Percentiles rank a stretch among this genome's conserved stretches.
These are phyloP conservation scores for Simalia tracyae DNA, from an alignment of 2,797 vertebrate species.

Conservation along the genomic window DNA sequence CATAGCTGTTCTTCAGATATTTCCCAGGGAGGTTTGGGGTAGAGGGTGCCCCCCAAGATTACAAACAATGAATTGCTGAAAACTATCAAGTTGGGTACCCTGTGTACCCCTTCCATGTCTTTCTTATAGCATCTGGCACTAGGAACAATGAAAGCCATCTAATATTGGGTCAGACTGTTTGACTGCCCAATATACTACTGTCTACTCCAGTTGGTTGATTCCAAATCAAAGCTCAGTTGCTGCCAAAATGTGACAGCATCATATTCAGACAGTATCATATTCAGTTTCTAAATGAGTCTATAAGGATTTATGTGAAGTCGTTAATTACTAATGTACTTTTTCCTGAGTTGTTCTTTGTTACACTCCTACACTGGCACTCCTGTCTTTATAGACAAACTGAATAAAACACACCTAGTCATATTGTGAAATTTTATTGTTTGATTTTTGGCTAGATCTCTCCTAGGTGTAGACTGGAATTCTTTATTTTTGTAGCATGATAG, in stretches of 20 bases:
- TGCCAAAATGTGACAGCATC: not conserved
- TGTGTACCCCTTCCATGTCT: not conserved
- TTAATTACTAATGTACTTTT: slow-evolving; percentile 43
- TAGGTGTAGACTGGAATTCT: slow-evolving; percentile 43
- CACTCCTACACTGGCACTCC: slow-evolving; percentile 54
- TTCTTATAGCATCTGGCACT: not conserved
- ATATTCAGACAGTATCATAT: not conserved
- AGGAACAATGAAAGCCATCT: not conserved
- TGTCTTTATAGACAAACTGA: slow-evolving; percentile 62
- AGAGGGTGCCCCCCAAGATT: not conserved
- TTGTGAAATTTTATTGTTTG: slow-evolving; percentile 63
- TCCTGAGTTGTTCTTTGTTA: slow-evolving; percentile 39
- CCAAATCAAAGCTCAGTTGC: not conserved
- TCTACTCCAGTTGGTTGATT: not conserved
- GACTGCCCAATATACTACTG: not conserved
- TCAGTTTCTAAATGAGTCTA: slow-evolving; percentile 33
- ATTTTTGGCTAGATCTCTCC: slow-evolving; percentile 49
- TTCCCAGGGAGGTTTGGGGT: not conserved
- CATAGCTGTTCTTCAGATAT: not conserved
- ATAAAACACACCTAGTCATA: slow-evolving; percentile 51
- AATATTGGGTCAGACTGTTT: not conserved
- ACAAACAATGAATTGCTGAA: not conserved
- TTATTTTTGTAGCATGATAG: slow-evolving; percentile 51
- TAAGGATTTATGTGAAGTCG: slow-evolving; percentile 26
- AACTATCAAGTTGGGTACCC: not conserved